Conservation (phyloP, 2,888 invertebrate species). For the Mesodorylaimus sp. region DNA sequence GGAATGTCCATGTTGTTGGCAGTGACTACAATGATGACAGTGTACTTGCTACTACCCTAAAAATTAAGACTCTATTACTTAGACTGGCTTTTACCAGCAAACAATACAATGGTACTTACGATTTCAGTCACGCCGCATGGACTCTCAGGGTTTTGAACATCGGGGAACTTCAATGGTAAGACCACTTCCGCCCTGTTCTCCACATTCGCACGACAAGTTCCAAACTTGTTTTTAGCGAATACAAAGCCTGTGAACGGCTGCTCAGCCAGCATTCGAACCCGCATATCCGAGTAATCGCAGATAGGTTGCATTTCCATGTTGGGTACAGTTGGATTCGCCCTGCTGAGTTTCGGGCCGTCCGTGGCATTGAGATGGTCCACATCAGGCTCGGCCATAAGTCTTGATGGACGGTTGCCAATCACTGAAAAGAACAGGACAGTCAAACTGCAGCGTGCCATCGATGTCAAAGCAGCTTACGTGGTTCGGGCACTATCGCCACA, state of each 20-base stretch:
- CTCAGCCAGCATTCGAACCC: not conserved
- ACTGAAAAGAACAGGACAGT: too few relatives aligned
- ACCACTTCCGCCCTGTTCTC: not conserved
- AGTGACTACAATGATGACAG: constrained; percentile 3
- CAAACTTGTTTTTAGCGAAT: constrained; percentile 9
- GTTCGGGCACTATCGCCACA: too few relatives aligned
- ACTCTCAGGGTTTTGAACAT: not conserved
- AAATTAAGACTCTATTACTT: not conserved
- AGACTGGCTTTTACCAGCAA: not conserved
- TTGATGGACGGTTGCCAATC: too few relatives aligned
- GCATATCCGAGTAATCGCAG: not conserved
- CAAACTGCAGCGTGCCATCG: too few relatives aligned
- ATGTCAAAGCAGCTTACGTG: too few relatives aligned
- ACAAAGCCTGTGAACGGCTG: constrained; percentile 3
- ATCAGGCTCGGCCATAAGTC: too few relatives aligned
- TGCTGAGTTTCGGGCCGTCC: not conserved
- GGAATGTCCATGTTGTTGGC: constrained; percentile 5
- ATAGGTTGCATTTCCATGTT: not conserved
- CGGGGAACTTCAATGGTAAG: not conserved
- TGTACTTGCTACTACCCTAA: constrained; percentile 5
- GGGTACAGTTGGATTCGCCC: not conserved
- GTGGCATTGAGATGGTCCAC: not conserved
- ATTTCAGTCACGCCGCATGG: not conserved
- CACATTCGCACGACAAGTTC: not conserved
- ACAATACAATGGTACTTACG: not conserved